Evolutionary conservation across 2,888 invertebrate species (phyloP).

Genomic region (Trichogramma dendrolimi): DNA sequence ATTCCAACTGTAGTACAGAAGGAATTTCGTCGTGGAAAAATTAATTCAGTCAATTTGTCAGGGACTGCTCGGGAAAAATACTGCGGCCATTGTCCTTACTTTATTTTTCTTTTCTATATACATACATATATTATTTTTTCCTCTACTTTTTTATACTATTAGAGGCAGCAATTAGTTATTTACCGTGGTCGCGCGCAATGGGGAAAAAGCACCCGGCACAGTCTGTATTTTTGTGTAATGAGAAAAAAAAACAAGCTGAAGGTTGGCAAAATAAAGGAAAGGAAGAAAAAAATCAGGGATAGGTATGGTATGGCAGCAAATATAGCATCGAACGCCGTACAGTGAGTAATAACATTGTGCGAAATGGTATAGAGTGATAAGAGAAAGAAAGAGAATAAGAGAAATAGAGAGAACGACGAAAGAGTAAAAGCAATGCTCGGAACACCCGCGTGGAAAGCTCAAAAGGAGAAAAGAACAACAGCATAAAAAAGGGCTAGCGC

Average conservation of each 20-base stretch:
- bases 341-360: conserved; percentile 30
- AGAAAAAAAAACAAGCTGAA: background rate
- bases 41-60: conserved; percentile 24
- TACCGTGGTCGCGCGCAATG: too few relatives aligned
- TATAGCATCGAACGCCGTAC: conserved; percentile 17
- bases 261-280: background rate
- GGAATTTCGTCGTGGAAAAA: conserved; percentile 9
- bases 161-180: too few relatives aligned
- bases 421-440: background rate
- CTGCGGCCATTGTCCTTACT: conserved; percentile 26
- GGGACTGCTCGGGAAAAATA: conserved; percentile 27
- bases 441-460: background rate
- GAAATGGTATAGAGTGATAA: conserved; percentile 21
- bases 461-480: conserved; percentile 4
- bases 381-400: too few relatives aligned
- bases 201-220: too few relatives aligned
- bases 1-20: conserved; percentile 11
- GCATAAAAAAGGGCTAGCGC: background rate
- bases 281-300: conserved; percentile 1
- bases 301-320: background rate
- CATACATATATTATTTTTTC: too few relatives aligned
- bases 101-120: too few relatives aligned
- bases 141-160: too few relatives aligned
- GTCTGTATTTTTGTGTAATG: conserved; percentile 1
- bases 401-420: too few relatives aligned